Evolutionary conservation across 2,888 invertebrate genomes (phyloP), one percentile per base, ranked within the genome.

Genomic region (Ornithoptera priamus): DNA sequence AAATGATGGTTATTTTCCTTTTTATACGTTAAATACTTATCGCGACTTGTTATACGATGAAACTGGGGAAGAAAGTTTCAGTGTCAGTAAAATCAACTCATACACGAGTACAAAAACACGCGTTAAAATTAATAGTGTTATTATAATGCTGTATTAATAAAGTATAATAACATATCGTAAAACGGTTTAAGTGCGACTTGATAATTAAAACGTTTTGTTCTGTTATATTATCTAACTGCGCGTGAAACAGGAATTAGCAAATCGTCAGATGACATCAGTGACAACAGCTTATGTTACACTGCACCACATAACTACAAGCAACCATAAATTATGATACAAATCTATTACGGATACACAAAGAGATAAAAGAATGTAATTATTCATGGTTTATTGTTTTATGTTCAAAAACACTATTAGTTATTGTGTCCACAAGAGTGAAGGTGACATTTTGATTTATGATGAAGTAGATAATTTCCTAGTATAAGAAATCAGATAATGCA

Each of bases 191-290:
- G 10, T 22, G 20, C 22, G 10, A 57, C 0, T 17, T 50, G n/a
- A n/a, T 24, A 64, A 53, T 39, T n/a, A 56, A 53, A 64, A 46
- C 20, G 17, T 62, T 42, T 57, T 57, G 22, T 56, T 18, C n/a
- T 8, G 30, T 36, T 12, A 64, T 24, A 12, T 10, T 24, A 10
- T 62, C 50, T 39, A 62, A 39, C 50, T 59, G 24, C 63, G 60
- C 64, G 50, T 71, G 66, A 72, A 73, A 74, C 71, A 75, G 75
- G 73, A 73, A 78, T 75, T 72, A 75, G 66, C 65, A 61, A 71
- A 75, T 73, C 57, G 60, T 69, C 46, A 69, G 75, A 79, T 79
- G 78, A 78, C 77, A 77, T 79, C 78, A 79, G 72, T 72, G 69
- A 67, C 68, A 62, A 72, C 18, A 53, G 57, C 59, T 64, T 58